Evolutionary conservation across 2,888 invertebrate genomes (phyloP).

Genomic region (Ophioninae sp.): DNA sequence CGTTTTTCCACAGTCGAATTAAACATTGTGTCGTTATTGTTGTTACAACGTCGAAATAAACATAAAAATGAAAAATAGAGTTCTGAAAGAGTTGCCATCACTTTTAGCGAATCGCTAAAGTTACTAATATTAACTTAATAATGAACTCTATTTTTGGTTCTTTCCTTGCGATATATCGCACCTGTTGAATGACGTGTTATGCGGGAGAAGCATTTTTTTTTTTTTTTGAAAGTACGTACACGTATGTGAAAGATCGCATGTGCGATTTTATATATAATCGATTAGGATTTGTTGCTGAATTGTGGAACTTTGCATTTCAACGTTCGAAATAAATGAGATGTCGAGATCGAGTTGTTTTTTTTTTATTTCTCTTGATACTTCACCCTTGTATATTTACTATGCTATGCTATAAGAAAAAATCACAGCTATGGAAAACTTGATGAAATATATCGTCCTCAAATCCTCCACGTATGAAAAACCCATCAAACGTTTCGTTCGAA

Average conservation of each 20-base stretch:
- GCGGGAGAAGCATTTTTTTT: constrained; percentile 35
- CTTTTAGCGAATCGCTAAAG: constrained; percentile 19
- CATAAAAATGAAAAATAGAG: constrained; percentile 58
- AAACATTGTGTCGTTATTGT: constrained; percentile 21
- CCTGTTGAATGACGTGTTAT: constrained; percentile 51
- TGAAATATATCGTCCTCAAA: background rate
- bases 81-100: constrained; percentile 46
- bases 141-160: constrained; percentile 39
- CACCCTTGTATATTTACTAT: background rate
- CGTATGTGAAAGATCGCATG: constrained; percentile 26
- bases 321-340: constrained; percentile 53
- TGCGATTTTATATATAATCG: constrained; percentile 43
- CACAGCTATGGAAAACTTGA: background rate
- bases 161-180: constrained; percentile 44
- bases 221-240: constrained; percentile 51
- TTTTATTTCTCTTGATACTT: background rate
- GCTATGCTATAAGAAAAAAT: background rate
- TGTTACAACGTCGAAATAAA: constrained; percentile 42
- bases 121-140: background rate
- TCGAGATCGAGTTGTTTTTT: constrained; percentile 26
- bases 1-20: constrained; percentile 29
- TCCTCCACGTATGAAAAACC: background rate
- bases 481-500: background rate
- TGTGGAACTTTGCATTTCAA: constrained; percentile 54
- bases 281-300: constrained; percentile 58